Conservation (phyloP, 2,797 vertebrate genomes). For the Anguilla obscura region DNA sequence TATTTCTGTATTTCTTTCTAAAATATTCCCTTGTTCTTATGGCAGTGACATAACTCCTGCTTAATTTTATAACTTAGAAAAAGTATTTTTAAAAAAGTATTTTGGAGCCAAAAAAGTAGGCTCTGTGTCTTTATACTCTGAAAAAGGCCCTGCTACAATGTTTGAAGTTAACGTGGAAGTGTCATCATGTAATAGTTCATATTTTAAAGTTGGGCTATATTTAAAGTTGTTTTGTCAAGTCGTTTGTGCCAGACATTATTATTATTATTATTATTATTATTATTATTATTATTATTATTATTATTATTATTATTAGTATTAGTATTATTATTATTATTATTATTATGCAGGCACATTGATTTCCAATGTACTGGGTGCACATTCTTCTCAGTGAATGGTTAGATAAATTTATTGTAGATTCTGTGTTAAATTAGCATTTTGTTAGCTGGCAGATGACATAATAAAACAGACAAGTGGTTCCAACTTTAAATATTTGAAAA, state of each 20-base stretch:
- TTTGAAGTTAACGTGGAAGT: constrained; percentile 24
- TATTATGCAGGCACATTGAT: not conserved
- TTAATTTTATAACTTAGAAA: not conserved
- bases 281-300: constrained; percentile 1
- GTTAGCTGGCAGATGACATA: not conserved
- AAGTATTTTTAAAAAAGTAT: not conserved
- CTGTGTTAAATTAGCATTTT: not conserved
- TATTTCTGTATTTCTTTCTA: not conserved
- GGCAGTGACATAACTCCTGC: not conserved
- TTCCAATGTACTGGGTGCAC: not conserved
- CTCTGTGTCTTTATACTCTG: not conserved
- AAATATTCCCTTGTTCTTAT: not conserved
- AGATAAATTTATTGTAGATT: not conserved
- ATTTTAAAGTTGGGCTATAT: constrained; percentile 62
- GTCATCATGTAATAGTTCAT: constrained; percentile 57
- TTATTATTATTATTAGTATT: constrained; percentile 13
- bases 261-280: constrained; percentile 6
- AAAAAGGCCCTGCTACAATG: not conserved
- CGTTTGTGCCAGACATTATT: constrained; percentile 27
- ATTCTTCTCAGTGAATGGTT: not conserved
- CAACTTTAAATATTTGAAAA: not conserved
- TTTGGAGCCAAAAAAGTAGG: not conserved
- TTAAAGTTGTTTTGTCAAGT: constrained; percentile 21
- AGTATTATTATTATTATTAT: not conserved
- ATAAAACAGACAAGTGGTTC: not conserved